Evolutionary conservation across 2,113 vertebrate species (phyloP).

Genomic region (Tenebrosternarchus preto): DNA sequence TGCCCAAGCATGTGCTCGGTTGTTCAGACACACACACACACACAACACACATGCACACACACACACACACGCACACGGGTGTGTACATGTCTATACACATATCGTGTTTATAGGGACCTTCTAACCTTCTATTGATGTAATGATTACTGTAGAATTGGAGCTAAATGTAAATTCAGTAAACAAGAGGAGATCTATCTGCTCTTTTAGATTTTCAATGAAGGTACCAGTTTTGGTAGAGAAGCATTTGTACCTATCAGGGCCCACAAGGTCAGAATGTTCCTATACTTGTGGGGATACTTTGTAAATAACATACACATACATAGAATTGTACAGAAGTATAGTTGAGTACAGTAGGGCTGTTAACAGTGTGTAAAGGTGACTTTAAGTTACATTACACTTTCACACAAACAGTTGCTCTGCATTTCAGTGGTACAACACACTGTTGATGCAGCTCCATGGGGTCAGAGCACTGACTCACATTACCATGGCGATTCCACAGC

Average conservation of each 20-base stretch:
- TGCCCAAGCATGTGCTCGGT: too few relatives aligned
- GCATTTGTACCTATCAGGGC: too few relatives aligned
- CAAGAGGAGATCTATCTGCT: too few relatives aligned
- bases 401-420: conserved; percentile 3
- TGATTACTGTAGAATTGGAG: too few relatives aligned
- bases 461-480: conserved; percentile 15
- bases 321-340: conserved; percentile 20
- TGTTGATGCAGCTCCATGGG: conserved; percentile 15
- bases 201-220: too few relatives aligned
- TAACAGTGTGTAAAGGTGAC: neutral
- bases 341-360: neutral
- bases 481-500: neutral
- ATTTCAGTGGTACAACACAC: neutral
- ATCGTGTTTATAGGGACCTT: too few relatives aligned
- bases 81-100: too few relatives aligned
- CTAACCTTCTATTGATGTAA: too few relatives aligned
- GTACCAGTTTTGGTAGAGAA: too few relatives aligned
- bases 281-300: too few relatives aligned
- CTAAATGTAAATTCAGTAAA: too few relatives aligned
- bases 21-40: conserved; percentile 15
- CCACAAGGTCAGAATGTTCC: too few relatives aligned
- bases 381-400: neutral
- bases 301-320: conserved; percentile 8
- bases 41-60: neutral
- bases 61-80: conserved; percentile 18